A percentile compares a stretch with the other conserved stretches of the same genome.
Evolutionary conservation across 1,140 invertebrate species (phyloP).

Genomic region (Homalodisca vitripennis): DNA sequence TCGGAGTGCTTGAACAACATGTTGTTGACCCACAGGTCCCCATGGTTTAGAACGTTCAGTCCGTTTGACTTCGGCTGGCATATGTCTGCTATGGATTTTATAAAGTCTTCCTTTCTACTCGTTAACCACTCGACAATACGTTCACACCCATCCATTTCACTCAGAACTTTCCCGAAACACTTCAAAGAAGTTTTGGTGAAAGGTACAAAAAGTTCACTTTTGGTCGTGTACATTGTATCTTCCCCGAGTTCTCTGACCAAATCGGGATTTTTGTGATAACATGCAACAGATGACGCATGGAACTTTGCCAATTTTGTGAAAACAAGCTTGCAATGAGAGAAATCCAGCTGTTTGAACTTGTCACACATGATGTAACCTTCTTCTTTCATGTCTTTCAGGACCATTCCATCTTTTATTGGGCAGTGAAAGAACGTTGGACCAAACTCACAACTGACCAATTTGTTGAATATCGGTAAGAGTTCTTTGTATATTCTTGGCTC

Average conservation of each 20-base stretch:
- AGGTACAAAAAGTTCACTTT: not conserved
- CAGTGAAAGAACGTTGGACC: not conserved
- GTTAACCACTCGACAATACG: not conserved
- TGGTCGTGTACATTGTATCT: not conserved
- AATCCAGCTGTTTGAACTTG: not conserved
- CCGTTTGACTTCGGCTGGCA: not conserved
- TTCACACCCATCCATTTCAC: not conserved
- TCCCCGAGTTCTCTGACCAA: not conserved
- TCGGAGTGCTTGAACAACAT: slow-evolving; percentile 61
- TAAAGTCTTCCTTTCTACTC: not conserved
- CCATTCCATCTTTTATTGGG: not conserved
- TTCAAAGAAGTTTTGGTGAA: not conserved
- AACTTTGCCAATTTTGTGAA: not conserved
- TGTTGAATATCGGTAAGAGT: not conserved
- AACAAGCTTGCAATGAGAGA: too few species aligned
- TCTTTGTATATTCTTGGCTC: slow-evolving; percentile 44
- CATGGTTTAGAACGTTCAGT: too few species aligned
- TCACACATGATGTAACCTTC: slow-evolving; percentile 6
- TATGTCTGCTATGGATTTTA: not conserved
- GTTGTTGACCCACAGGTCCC: slow-evolving; percentile 66
- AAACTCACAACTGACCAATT: not conserved
- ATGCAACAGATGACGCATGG: not conserved
- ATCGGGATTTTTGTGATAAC: not conserved
- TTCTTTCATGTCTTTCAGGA: slow-evolving; percentile 15
- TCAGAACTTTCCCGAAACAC: not conserved